Base-by-base conservation (phyloP, 2,888 invertebrate species). In the Podabrus alpinus region DNA sequence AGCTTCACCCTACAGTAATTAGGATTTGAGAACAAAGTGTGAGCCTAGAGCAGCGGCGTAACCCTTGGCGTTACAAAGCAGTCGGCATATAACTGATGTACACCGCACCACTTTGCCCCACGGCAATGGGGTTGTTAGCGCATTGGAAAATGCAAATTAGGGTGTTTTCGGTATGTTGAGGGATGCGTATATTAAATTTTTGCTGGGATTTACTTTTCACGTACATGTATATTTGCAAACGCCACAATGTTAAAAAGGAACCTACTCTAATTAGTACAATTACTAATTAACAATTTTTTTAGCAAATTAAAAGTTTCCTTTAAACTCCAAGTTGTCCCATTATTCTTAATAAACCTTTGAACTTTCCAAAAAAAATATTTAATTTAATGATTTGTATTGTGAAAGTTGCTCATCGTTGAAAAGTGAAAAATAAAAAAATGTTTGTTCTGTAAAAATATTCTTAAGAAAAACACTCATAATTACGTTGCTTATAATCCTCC, bases 11-110 rank as follows among this genome's bases (percentile, higher is more conserved):
- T 80, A 77, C 78, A 80, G 83, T 84, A 84, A 84, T 84, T 84
- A 83, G 82, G 82, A 84, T 82, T 83, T 82, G 82, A 82, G 83
- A 83, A 83, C 83, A 83, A 83, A 84, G 83, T 84, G 83, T 80
- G 81, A 79, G 83, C 79, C 79, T 76, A 71, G 76, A 81, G 81
- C 73, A 73, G 70, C 71, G 68, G 73, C 73, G 73, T 68, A 73
- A 76, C 76, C 76, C 75, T 71, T 67, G 69, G 76, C 71, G 73
- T 60, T 71, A 76, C 66, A 74, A 75, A 76, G 76, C 73, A 71
- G 66, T 69, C 73, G 68, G 74, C 69, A 72, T 61, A 61, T 67
- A 62, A 62, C 71, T 15, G 66, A 71, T 67, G 68, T 64, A 75
- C 71, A 76, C 73, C 73, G 77, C 76, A 78, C 74, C 69, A 68